These are phyloP conservation scores for Molanna angustata DNA, from an alignment of 2,888 invertebrate species.

Conservation along the genomic window DNA sequence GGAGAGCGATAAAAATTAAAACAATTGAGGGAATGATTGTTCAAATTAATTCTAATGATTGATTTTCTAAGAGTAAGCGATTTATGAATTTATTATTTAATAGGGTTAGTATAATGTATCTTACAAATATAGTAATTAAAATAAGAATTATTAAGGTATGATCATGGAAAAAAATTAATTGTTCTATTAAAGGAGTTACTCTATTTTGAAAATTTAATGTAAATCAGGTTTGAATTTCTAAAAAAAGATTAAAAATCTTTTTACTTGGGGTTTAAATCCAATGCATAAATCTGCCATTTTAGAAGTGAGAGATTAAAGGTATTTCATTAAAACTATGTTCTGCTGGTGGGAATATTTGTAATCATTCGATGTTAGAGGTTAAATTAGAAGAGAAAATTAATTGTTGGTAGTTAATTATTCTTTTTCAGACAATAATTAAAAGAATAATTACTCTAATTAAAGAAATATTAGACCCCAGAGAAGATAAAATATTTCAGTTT, in stretches of 20 bases:
- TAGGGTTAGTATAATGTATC: slow-evolving; percentile 56
- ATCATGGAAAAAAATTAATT: slow-evolving; percentile 64
- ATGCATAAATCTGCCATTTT: slow-evolving; percentile 61
- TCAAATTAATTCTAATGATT: slow-evolving; percentile 65
- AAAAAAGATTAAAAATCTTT: slow-evolving; percentile 60
- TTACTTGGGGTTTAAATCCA: slow-evolving; percentile 67
- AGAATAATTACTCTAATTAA: slow-evolving; percentile 57
- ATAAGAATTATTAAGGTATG: slow-evolving; percentile 59
- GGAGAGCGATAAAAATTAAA: slow-evolving; percentile 61
- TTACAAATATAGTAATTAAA: slow-evolving; percentile 59
- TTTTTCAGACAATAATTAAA: slow-evolving; percentile 62
- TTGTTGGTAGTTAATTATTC: slow-evolving; percentile 53
- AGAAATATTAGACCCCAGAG: slow-evolving; percentile 65
- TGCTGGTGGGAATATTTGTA: slow-evolving; percentile 55
- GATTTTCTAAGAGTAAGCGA: slow-evolving; percentile 56
- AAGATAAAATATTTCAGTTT: slow-evolving; percentile 66
- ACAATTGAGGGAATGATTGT: slow-evolving; percentile 60
- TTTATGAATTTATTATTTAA: slow-evolving; percentile 58
- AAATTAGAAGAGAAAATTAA: slow-evolving; percentile 31
- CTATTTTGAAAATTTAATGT: slow-evolving; percentile 59
- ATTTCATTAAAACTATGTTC: slow-evolving; percentile 61
- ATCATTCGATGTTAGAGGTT: slow-evolving; percentile 59
- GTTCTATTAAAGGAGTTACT: slow-evolving; percentile 63
- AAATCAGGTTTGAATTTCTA: slow-evolving; percentile 61
- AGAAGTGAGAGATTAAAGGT: slow-evolving; percentile 58